phyloP scores from a whole-genome alignment of 2,113 vertebrate genomes.

The Lynx canadensis region DNA sequence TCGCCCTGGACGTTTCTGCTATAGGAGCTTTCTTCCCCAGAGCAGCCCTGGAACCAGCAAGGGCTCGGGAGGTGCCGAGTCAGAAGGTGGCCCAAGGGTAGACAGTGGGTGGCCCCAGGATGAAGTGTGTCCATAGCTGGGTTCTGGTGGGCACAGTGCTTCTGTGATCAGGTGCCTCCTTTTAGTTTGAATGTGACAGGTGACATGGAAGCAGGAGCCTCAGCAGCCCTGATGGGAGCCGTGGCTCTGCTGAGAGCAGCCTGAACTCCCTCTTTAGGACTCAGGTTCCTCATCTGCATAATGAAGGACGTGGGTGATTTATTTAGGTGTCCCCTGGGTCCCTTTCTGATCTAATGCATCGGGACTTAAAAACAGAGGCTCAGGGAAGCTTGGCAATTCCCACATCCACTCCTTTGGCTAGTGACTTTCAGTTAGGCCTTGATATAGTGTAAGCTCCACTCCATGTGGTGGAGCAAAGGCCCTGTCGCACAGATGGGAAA shows the following conservation, averaged over 20 bases:
- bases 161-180: neutral
- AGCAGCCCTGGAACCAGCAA: neutral
- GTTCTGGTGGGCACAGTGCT: neutral
- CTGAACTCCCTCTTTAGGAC: neutral
- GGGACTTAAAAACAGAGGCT: neutral
- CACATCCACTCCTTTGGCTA: neutral
- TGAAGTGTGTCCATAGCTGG: neutral
- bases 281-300: neutral
- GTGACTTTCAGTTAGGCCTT: neutral
- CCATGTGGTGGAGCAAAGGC: neutral
- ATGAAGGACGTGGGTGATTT: neutral
- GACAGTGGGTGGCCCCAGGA: neutral
- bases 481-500: neutral
- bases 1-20: neutral
- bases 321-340: neutral
- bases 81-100: neutral
- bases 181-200: neutral
- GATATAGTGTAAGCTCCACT: neutral
- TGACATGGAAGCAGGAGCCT: neutral
- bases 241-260: neutral
- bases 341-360: neutral
- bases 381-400: neutral
- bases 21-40: neutral
- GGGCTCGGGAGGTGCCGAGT: neutral
- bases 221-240: neutral